Base-by-base conservation (phyloP, 2,113 vertebrate genomes). In the Rhinoptilus africanus region DNA sequence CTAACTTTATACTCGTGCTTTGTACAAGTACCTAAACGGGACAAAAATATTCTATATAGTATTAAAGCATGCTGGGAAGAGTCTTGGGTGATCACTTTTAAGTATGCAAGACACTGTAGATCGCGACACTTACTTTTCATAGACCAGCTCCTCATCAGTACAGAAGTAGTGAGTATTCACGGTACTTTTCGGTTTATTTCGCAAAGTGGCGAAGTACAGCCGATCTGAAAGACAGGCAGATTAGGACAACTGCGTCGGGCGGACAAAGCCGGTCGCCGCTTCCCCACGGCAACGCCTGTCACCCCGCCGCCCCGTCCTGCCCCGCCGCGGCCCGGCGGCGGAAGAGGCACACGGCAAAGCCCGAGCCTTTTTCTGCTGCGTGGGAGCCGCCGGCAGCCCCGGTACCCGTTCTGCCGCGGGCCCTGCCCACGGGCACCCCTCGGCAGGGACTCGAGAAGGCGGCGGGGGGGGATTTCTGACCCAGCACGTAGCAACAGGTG, bases 91-190 rank as follows among this genome's bases (percentile, higher is more conserved):
- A 76, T 21, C 16, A 6, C 48, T 54, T 3, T 3, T 2, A 12
- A 75, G 28, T 2, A 17, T 0, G 27, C 34, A 45, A 54, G 63
- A 8, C 37, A 12, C 45, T 41, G 43, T 30, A 12, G 64, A 48
- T 1, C 11, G 2, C 41, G 57, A 39, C 71, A 98, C 99, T 99
- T 98, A 99, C 99, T 99, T 99, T 88, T 99, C 99, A 93, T 99
- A 99, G 71, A 99, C 96, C 94, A 99, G 98, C 83, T 99, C 99
- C 66, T 99, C 99, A 34, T 99, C 99, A 2, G 99, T 99, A 97
- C 99, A 99, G 98, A 99, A 99, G 98, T 99, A 99, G 98, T 99
- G 99, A 3, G 99, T 99, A 96, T 99, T 99, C 76, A 98, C 97
- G 8, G 99, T 99, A 97, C 98, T 99, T 97, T 99, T 99, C 75